These are phyloP conservation scores for Xenopus petersii DNA, from an alignment of 2,797 vertebrate species.

Conservation along the genomic window DNA sequence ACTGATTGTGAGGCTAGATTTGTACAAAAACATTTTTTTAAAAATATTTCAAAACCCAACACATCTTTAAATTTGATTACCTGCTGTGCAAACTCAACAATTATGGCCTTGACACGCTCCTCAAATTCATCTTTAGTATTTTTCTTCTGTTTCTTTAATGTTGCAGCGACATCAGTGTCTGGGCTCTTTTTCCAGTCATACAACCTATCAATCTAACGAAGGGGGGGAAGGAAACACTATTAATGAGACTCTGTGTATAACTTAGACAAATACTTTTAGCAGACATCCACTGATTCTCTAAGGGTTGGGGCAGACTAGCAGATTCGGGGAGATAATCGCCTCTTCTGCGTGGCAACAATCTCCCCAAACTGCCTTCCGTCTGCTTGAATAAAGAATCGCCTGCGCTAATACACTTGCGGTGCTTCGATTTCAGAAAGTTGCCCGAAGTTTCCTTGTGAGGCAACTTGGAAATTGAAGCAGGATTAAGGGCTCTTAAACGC, in stretches of 20 bases:
- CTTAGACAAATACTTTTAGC: background rate
- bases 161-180: constrained; percentile 83
- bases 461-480: too few species aligned
- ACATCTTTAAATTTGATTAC: constrained; percentile 56
- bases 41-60: background rate
- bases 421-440: too few species aligned
- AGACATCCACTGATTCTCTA: background rate
- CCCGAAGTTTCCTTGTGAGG: too few species aligned
- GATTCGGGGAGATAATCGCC: too few species aligned
- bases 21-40: too few species aligned
- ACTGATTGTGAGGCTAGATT: too few species aligned
- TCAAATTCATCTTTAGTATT: constrained; percentile 98
- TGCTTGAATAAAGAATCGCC: too few species aligned
- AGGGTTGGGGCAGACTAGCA: too few species aligned
- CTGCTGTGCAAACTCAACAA: constrained; percentile 96
- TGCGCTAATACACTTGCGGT: too few species aligned
- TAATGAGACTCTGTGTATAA: background rate
- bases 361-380: too few species aligned
- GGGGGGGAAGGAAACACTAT: background rate
- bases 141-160: constrained; percentile 98
- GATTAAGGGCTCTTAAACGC: too few species aligned
- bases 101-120: constrained; percentile 84
- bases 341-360: too few species aligned
- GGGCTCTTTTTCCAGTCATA: constrained; percentile 98
- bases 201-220: constrained; percentile 86